Percentiles rank a stretch among this genome's conserved stretches.
phyloP scores from a whole-genome alignment of 2,113 vertebrate species.

The Hypocryptadius cinnamomeus region DNA sequence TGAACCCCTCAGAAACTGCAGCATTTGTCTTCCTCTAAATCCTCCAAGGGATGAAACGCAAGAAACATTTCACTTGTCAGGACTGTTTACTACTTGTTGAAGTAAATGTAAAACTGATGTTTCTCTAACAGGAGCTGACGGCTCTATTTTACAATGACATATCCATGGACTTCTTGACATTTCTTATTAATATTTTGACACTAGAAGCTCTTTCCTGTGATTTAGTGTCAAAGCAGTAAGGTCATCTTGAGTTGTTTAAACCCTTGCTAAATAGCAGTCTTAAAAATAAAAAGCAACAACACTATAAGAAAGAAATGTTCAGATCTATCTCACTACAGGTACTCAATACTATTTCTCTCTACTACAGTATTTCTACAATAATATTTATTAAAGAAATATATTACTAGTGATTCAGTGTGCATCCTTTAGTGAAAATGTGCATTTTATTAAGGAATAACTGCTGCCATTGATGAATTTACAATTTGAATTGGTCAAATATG shows the following conservation, averaged over 20 bases:
- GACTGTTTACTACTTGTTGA: slow-evolving; percentile 39
- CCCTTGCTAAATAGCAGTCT: slow-evolving; percentile 9
- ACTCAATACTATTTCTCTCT: neutral
- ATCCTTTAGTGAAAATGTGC: neutral
- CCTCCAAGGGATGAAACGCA: neutral
- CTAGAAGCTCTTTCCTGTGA: slow-evolving; percentile 34
- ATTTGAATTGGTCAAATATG: neutral
- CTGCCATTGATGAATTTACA: neutral
- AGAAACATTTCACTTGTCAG: slow-evolving; percentile 56
- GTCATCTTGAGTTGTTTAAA: slow-evolving; percentile 39
- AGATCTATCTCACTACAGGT: neutral
- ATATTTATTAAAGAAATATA: neutral
- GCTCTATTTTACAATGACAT: slow-evolving; percentile 10
- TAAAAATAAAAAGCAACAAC: neutral
- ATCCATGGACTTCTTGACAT: slow-evolving; percentile 26
- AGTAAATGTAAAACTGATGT: slow-evolving; percentile 50
- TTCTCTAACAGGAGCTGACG: slow-evolving; percentile 35
- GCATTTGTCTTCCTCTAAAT: slow-evolving; percentile 41
- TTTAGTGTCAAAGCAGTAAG: slow-evolving; percentile 51
- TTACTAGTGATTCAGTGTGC: neutral
- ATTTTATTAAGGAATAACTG: neutral
- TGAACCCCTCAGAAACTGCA: slow-evolving; percentile 11
- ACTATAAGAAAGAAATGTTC: neutral
- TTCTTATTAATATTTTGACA: slow-evolving; percentile 50
- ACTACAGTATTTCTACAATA: neutral